These are phyloP conservation scores for Acridotheres tristis DNA, from an alignment of 2,797 vertebrate species.

Conservation along the genomic window DNA sequence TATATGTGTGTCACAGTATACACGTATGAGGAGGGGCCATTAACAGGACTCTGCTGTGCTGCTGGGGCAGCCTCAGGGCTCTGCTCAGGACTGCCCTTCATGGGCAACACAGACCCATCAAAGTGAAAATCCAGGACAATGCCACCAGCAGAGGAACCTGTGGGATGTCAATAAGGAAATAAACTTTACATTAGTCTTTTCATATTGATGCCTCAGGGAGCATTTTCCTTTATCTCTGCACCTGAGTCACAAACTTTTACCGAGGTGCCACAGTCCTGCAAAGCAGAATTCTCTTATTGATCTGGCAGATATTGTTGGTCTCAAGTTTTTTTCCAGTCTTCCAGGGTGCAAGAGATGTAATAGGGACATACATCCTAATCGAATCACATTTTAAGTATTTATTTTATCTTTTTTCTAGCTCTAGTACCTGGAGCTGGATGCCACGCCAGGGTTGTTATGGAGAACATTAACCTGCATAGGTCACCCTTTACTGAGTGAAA, in stretches of 20 bases:
- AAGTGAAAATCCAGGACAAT: neutral
- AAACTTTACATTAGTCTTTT: neutral
- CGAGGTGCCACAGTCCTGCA: neutral
- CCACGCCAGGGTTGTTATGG: rapidly evolving
- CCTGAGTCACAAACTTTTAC: neutral
- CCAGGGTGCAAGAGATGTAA: neutral
- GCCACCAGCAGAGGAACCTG: neutral
- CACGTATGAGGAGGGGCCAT: too few relatives aligned
- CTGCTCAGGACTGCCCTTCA: neutral
- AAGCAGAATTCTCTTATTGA: neutral
- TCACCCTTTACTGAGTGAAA: neutral
- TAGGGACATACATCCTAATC: neutral
- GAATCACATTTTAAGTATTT: neutral
- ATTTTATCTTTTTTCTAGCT: neutral
- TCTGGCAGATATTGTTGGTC: neutral
- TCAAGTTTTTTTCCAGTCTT: neutral
- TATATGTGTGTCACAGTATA: neutral
- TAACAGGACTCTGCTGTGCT: neutral
- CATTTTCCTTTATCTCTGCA: neutral
- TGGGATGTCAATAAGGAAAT: neutral
- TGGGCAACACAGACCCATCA: rapidly evolving
- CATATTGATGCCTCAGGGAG: neutral
- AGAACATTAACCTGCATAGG: neutral
- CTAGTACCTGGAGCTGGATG: neutral
- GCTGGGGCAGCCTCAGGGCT: neutral